Percentiles rank a stretch among this genome's conserved stretches.
Conservation (phyloP, 1,140 invertebrate genomes). For the Microplitis mediator region DNA sequence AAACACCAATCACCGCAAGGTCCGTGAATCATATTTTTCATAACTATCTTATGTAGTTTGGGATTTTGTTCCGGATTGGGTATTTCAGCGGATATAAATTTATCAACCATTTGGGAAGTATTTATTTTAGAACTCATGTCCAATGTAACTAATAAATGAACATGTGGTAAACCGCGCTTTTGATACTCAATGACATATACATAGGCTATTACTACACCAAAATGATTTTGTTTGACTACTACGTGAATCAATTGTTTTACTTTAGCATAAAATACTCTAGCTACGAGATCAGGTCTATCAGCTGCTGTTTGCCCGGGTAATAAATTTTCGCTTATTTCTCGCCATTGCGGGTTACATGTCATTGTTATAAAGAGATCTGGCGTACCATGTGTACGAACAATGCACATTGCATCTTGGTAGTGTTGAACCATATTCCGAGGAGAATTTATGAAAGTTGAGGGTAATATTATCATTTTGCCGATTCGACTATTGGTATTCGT, state of each 20-base stretch:
- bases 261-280: slow-evolving; percentile 17
- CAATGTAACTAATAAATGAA: slow-evolving; percentile 27
- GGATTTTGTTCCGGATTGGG: slow-evolving; percentile 18
- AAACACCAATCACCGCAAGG: slow-evolving; percentile 44
- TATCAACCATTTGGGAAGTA: slow-evolving; percentile 13
- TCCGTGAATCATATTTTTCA: slow-evolving; percentile 39
- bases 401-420: slow-evolving; percentile 54
- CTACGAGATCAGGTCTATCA: slow-evolving; percentile 45
- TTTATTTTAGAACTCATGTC: slow-evolving; percentile 31
- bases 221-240: slow-evolving; percentile 12
- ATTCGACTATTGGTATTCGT: background rate
- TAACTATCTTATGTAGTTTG: slow-evolving; percentile 9
- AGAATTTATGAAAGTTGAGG: slow-evolving; percentile 48
- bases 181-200: slow-evolving; percentile 13
- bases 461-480: slow-evolving; percentile 43
- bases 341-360: slow-evolving; percentile 43
- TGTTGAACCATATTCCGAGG: slow-evolving; percentile 55
- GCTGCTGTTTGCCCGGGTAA: slow-evolving; percentile 45
- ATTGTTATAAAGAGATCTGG: slow-evolving; percentile 37
- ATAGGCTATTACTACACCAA: slow-evolving; percentile 9
- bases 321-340: slow-evolving; percentile 45
- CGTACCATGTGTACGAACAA: slow-evolving; percentile 58
- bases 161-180: slow-evolving; percentile 12
- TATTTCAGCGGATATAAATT: slow-evolving; percentile 32
- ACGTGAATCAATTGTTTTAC: slow-evolving; percentile 13